A percentile compares a stretch with the other conserved stretches of the same genome.
Conservation (phyloP, 2,113 vertebrate genomes). For the Bufo gargarizans region DNA sequence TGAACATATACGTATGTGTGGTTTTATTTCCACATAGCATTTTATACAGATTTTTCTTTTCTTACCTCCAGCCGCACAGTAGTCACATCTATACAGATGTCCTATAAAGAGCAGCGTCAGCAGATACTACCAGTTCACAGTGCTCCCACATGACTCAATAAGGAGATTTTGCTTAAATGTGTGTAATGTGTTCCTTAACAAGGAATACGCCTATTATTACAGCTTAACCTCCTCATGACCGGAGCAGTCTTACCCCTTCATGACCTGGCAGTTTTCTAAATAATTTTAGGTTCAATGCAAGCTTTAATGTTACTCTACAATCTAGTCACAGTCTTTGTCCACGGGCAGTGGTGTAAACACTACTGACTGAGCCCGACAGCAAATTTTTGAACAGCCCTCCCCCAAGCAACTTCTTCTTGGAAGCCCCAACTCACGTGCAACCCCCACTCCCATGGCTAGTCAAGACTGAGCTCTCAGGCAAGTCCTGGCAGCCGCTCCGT, state of each 20-base stretch:
- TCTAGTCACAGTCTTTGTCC: neutral
- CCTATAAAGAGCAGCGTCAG: slow-evolving; percentile 67
- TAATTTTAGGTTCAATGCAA: neutral
- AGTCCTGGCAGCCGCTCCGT: too few relatives aligned
- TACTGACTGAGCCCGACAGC: too few relatives aligned
- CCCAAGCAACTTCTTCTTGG: too few relatives aligned
- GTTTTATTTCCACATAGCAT: slow-evolving; percentile 66
- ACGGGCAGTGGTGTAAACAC: too few relatives aligned
- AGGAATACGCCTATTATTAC: slow-evolving; percentile 13
- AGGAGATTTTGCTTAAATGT: slow-evolving; percentile 63
- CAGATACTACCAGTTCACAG: slow-evolving; percentile 66
- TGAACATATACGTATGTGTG: slow-evolving; percentile 49
- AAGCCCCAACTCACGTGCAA: too few relatives aligned
- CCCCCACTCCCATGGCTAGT: too few relatives aligned
- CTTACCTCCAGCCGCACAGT: slow-evolving; percentile 65
- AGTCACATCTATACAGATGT: slow-evolving; percentile 67
- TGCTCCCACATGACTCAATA: slow-evolving; percentile 64
- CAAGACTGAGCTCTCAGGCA: too few relatives aligned
- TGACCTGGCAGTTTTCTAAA: neutral
- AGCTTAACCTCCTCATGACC: neutral
- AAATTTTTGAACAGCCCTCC: too few relatives aligned
- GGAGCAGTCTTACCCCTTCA: neutral
- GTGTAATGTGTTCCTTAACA: slow-evolving; percentile 31
- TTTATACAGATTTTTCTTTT: slow-evolving; percentile 62
- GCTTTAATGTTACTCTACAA: neutral